Evolutionary conservation across 2,888 invertebrate species (phyloP).

Genomic region (Abrostola tripartita): DNA sequence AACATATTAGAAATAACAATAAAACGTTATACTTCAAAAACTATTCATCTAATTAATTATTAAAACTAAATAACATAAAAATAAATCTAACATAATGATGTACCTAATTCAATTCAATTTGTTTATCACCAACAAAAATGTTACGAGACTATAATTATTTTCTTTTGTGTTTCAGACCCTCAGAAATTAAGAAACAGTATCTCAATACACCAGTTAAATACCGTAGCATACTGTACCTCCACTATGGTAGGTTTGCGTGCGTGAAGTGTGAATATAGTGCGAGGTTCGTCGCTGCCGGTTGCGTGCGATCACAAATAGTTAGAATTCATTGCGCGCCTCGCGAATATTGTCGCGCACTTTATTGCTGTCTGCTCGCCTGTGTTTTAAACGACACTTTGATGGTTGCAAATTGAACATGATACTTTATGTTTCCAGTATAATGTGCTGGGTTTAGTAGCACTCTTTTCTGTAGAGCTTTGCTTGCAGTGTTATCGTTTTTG

Average conservation of each 20-base stretch:
- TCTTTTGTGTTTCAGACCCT: too few relatives aligned
- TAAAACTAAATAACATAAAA: too few relatives aligned
- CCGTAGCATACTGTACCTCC: slow-evolving; percentile 11
- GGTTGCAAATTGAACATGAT: slow-evolving; percentile 59
- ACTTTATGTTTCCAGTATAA: slow-evolving; percentile 50
- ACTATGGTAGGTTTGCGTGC: slow-evolving; percentile 38
- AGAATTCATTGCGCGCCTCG: slow-evolving; percentile 59
- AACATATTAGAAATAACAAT: too few relatives aligned
- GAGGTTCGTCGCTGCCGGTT: slow-evolving; percentile 21
- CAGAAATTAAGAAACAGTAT: neutral
- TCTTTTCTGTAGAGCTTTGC: slow-evolving; percentile 17
- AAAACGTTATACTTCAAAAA: too few relatives aligned
- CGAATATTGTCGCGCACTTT: slow-evolving; percentile 55
- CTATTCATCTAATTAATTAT: too few relatives aligned
- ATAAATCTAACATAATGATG: too few relatives aligned
- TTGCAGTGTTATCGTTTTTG: neutral
- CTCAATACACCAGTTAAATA: slow-evolving; percentile 1
- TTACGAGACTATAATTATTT: too few relatives aligned
- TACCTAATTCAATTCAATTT: too few relatives aligned
- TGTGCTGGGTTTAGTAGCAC: slow-evolving; percentile 39
- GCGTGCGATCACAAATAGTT: slow-evolving; percentile 58
- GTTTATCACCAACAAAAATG: too few relatives aligned
- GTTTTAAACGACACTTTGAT: slow-evolving; percentile 57
- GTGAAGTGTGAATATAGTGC: slow-evolving; percentile 43
- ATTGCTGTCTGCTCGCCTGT: slow-evolving; percentile 54